phyloP scores from a whole-genome alignment of 2,888 invertebrate species.

The Uropetala carovei region DNA sequence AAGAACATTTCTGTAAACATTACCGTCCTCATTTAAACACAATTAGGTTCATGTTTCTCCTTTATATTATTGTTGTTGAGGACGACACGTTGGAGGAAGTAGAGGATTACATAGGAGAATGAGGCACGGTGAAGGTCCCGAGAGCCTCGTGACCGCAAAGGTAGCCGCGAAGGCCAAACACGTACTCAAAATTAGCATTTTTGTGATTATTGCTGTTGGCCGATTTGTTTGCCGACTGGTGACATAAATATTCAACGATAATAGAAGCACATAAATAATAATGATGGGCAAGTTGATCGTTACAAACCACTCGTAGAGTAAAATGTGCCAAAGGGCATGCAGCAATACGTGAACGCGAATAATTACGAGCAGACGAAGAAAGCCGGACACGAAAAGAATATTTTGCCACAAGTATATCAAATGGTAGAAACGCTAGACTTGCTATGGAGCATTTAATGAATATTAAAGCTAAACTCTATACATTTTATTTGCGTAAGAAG shows the following conservation, averaged over 20 bases:
- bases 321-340: background rate
- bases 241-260: background rate
- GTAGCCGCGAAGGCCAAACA: conserved; percentile 26
- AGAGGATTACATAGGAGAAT: background rate
- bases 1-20: no score
- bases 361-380: background rate
- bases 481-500: background rate
- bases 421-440: background rate
- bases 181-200: background rate
- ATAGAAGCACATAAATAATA: no score
- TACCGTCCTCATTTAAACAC: no score
- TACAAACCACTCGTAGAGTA: background rate
- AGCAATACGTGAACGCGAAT: background rate
- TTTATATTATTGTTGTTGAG: background rate
- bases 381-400: background rate
- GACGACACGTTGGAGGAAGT: background rate
- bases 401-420: background rate
- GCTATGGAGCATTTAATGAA: background rate
- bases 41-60: no score
- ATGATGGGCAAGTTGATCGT: no score
- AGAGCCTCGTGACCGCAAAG: background rate
- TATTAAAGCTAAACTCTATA: background rate
- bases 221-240: background rate
- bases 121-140: background rate
- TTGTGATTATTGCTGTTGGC: background rate